phyloP scores from a whole-genome alignment of 2,797 vertebrate species.

The Hylomyscus alleni region DNA sequence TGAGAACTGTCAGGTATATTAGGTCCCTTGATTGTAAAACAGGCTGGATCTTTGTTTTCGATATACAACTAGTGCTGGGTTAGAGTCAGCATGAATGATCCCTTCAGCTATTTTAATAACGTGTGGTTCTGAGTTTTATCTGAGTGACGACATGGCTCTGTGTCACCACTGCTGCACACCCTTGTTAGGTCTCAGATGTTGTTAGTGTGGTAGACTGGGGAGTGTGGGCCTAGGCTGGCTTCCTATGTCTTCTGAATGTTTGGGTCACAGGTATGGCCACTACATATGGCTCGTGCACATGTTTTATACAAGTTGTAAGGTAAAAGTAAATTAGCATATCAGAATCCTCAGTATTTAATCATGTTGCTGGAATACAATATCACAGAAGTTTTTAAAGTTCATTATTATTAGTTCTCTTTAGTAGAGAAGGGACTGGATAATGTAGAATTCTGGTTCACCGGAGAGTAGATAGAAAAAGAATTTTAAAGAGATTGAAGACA shows the following conservation, averaged over 20 bases:
- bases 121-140: not conserved
- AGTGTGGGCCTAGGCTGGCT: not conserved
- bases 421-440: slow-evolving; percentile 20
- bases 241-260: not conserved
- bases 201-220: not conserved
- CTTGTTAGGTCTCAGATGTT: not conserved
- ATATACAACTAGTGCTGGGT: not conserved
- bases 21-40: slow-evolving; percentile 51
- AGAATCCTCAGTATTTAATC: slow-evolving; percentile 47
- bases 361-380: not conserved
- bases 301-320: slow-evolving; percentile 45
- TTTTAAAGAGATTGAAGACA: slow-evolving; percentile 37
- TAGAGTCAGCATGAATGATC: not conserved
- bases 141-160: not conserved
- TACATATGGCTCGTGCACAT: not conserved
- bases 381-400: slow-evolving; percentile 24
- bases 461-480: not conserved
- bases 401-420: slow-evolving; percentile 9
- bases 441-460: not conserved
- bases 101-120: not conserved
- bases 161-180: not conserved
- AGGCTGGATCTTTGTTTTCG: slow-evolving; percentile 23
- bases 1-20: not conserved
- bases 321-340: slow-evolving; percentile 38
- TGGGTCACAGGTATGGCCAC: not conserved